phyloP scores from a whole-genome alignment of 2,888 invertebrate species.

The Anoplius nigerrimus region DNA sequence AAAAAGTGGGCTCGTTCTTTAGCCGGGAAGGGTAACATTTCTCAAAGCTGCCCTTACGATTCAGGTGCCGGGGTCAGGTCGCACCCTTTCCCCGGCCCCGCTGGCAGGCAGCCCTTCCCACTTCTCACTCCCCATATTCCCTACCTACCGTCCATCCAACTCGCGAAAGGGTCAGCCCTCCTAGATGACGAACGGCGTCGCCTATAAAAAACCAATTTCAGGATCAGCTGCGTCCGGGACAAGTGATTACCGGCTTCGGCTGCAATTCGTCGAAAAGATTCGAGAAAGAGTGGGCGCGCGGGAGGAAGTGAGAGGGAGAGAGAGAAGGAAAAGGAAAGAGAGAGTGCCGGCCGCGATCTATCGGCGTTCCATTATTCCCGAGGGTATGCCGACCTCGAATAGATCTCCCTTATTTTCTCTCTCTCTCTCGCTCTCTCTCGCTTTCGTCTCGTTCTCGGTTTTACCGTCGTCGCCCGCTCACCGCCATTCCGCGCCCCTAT shows the following conservation, averaged over 20 bases:
- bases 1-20: conserved; percentile 21
- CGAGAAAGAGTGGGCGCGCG: conserved; percentile 32
- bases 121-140: no score
- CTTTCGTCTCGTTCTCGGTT: conserved; percentile 11
- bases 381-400: conserved; percentile 31
- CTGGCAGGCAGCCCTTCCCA: no score
- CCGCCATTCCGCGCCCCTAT: no score
- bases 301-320: conserved; percentile 31
- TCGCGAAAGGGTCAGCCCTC: conserved; percentile 17
- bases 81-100: conserved; percentile 17
- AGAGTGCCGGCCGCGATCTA: conserved; percentile 41
- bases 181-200: conserved; percentile 42
- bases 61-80: background rate
- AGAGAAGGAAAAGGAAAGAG: conserved; percentile 27
- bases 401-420: conserved; percentile 16
- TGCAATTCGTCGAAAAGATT: conserved; percentile 46
- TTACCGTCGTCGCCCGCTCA: conserved; percentile 15
- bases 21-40: conserved; percentile 45
- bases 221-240: conserved; percentile 51
- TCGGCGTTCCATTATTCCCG: conserved; percentile 52
- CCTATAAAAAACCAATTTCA: conserved; percentile 54
- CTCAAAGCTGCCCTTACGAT: conserved; percentile 27
- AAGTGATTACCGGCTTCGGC: conserved; percentile 51
- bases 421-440: background rate
- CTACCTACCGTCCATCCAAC: no score